Evolutionary conservation across 35 echinoderm and acorn worm species (phyloP).

Genomic region (Apostichopus californicus): DNA sequence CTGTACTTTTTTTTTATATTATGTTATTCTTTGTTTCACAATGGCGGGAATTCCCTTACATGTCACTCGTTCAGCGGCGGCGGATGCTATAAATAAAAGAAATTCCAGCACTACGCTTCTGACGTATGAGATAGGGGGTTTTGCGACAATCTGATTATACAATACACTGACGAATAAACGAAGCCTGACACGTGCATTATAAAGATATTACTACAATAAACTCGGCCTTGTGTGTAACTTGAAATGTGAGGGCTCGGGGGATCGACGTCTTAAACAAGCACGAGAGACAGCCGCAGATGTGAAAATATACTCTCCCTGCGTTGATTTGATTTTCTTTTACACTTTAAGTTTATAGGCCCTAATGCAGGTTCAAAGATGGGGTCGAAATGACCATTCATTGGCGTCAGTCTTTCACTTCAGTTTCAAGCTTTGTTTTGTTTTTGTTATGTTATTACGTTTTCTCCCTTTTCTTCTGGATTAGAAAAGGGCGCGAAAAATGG

Average conservation of each 20-base stretch:
- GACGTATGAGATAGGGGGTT: not conserved
- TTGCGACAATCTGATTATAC: not conserved
- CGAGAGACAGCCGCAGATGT: not conserved
- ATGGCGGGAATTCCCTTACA: conserved; percentile 6
- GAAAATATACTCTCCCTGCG: not conserved
- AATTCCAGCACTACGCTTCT: not conserved
- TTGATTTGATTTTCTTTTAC: no score
- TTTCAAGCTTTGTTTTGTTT: no score
- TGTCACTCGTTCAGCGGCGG: not conserved
- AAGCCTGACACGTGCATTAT: not conserved
- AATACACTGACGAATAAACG: not conserved
- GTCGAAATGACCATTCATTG: no score
- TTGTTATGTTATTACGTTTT: no score
- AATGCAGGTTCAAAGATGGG: no score
- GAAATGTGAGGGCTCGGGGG: not conserved
- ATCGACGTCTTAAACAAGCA: not conserved
- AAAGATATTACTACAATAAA: no score
- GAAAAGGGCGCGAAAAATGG: no score
- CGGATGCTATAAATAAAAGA: not conserved
- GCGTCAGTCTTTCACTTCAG: no score
- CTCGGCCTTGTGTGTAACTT: no score
- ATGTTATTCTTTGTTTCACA: not conserved
- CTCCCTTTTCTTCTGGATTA: no score
- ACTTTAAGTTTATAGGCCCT: no score
- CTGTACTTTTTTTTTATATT: not conserved